Evolutionary conservation across 2,888 invertebrate genomes (phyloP), one percentile per base, ranked within the genome.

Genomic region (Tenodera sinensis): DNA sequence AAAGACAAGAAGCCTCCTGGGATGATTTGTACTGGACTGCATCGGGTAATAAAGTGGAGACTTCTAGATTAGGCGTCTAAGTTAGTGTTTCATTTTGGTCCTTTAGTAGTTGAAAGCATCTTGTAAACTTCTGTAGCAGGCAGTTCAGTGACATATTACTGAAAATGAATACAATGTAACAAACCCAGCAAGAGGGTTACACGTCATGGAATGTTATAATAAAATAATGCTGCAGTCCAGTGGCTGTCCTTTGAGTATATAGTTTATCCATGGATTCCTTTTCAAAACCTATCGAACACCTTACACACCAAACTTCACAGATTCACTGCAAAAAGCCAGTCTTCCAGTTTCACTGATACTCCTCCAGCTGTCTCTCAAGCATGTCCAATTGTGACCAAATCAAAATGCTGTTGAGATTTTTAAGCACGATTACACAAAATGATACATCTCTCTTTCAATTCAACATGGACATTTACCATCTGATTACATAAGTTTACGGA

Each of bases 31-130:
- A 90, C 90, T 90, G 47, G 85, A 83, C 89, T 89, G 28, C 85
- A 88, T 88, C n/a, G 83, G 30, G 81, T 54, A 88, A 84, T 42
- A 85, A 90, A 83, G 86, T 84, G 30, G 83, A 88, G 82, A 86
- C 85, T 88, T 90, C 86, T 81, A 71, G 83, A 84, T 90, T 85
- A 85, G 88, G 87, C 84, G 85, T 83, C 42, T 71, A 90, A 90
- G 91, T 91, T 91, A 90, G 90, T 89, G 90, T 91, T 91, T 90
- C 90, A 89, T 90, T 90, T 84, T 90, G 90, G 89, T 89, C 90
- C 89, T 89, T 89, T 82, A 83, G 83, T 83, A 82, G 85, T 88
- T 88, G 87, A 90, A 91, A 88, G 82, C 89, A 83, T 85, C 89
- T 87, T 86, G 89, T 90, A 90, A 90, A 90, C 90, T 90, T 88